Conservation (phyloP, 2,888 invertebrate genomes). For the Abrostola triplasia region DNA sequence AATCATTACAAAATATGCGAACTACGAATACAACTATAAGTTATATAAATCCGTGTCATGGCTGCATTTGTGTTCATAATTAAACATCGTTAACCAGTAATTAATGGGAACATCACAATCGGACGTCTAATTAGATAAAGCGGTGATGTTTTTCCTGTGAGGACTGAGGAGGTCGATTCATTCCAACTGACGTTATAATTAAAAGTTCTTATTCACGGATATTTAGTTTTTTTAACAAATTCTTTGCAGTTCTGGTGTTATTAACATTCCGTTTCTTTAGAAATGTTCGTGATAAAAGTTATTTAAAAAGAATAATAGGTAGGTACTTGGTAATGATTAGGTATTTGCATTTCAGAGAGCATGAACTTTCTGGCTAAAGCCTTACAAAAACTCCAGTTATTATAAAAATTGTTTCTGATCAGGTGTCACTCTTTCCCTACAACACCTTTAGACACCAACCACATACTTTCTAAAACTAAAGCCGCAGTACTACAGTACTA, state of each 20-base stretch:
- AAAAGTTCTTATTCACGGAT: slow-evolving; percentile 32
- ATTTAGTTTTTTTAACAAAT: slow-evolving; percentile 44
- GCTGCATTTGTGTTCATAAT: slow-evolving; percentile 38
- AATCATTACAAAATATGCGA: slow-evolving; percentile 6
- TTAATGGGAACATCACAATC: slow-evolving; percentile 44
- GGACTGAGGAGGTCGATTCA: slow-evolving; percentile 33
- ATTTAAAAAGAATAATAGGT: slow-evolving; percentile 15
- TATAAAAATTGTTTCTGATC: slow-evolving; percentile 10
- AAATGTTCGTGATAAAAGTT: slow-evolving; percentile 28
- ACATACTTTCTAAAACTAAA: too few species aligned
- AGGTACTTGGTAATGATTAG: slow-evolving; percentile 5
- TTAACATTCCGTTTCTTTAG: slow-evolving; percentile 30
- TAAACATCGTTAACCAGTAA: slow-evolving; percentile 37
- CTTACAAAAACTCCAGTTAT: neutral
- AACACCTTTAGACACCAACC: too few species aligned
- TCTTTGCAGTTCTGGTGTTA: slow-evolving; percentile 13
- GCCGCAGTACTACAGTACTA: too few species aligned
- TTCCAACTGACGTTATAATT: slow-evolving; percentile 38
- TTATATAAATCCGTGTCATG: slow-evolving; percentile 49
- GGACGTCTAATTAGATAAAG: slow-evolving; percentile 41
- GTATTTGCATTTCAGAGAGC: slow-evolving; percentile 21
- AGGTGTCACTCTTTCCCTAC: neutral
- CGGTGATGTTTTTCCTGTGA: slow-evolving; percentile 33
- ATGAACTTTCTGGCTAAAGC: slow-evolving; percentile 12
- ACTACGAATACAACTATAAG: slow-evolving; percentile 17